Evolutionary conservation across 2,113 vertebrate genomes (phyloP).

Genomic region (Psittacus erithacus): DNA sequence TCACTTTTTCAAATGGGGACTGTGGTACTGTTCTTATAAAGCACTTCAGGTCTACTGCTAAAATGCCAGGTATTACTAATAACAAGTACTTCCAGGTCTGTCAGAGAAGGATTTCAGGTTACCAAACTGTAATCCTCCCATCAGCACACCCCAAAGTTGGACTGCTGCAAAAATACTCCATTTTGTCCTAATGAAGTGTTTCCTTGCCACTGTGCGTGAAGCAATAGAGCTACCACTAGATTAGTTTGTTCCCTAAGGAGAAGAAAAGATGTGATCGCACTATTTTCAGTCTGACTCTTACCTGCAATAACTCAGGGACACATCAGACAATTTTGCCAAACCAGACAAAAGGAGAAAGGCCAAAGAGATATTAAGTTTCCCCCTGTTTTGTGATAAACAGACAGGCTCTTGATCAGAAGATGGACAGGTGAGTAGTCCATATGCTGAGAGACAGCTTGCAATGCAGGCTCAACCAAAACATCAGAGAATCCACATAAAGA

Average conservation of each 20-base stretch:
- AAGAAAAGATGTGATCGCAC: not conserved
- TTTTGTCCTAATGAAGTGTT: not conserved
- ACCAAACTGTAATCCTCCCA: not conserved
- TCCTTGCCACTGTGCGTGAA: not conserved
- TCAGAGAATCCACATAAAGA: slow-evolving; percentile 11
- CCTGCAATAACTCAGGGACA: slow-evolving; percentile 7
- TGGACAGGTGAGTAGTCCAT: not conserved
- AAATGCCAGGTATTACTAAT: not conserved
- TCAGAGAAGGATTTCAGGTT: not conserved
- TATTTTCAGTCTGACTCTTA: not conserved
- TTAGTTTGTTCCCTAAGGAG: not conserved
- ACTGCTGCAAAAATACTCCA: not conserved
- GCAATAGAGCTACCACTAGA: not conserved
- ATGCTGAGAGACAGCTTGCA: slow-evolving; percentile 23
- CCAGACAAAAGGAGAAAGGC: slow-evolving; percentile 25
- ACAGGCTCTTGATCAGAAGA: not conserved
- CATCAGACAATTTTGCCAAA: not conserved
- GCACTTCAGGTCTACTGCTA: not conserved
- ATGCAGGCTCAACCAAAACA: not conserved
- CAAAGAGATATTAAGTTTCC: not conserved
- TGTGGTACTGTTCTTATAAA: not conserved
- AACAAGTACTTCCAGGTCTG: not conserved
- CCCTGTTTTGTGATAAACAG: slow-evolving; percentile 2
- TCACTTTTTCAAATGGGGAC: not conserved
- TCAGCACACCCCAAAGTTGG: not conserved